Base-by-base conservation (phyloP, 2,888 invertebrate genomes). In the Cephus sareptanus region DNA sequence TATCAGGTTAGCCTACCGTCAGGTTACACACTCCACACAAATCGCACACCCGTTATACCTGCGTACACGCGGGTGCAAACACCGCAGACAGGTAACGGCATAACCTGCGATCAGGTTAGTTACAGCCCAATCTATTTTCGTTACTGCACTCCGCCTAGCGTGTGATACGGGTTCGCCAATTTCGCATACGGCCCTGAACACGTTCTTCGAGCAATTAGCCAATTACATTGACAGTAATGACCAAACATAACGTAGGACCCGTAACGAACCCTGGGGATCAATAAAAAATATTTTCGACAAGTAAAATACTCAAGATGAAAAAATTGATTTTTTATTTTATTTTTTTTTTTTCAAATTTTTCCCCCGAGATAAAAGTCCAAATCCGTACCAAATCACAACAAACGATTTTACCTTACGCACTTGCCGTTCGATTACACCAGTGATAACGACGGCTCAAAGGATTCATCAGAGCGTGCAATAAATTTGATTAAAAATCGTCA, bases 71-170 rank as follows among this genome's bases (percentile, higher is more conserved):
- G 68, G 30, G 40, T 69, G 30, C 12, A 33, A 76, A n/a, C 69
- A 34, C 1, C 30, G 31, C 30, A 33, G 71, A 33, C 13, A 73
- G 33, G 71, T 73, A 79, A 56, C 75, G 4, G 75, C 77, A 77
- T 71, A 77, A 77, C 75, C 77, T 56, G 77, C 77, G 77, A 77
- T 77, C 77, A 75, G 70, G 77, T 77, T 77, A 77, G 77, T 77
- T 77, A 77, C 75, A 69, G 70, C 77, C 77, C 77, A 77, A 77
- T 77, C 77, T 75, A 70, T 77, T 77, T 77, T 77, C 77, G 77
- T 77, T 77, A 77, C 71, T 34, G 75, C 68, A 71, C 75, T 37
- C 37, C 77, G 69, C n/a, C 70, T 70, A 37, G 33, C 75, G 35
- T 69, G 34, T 75, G 77, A 71, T 40, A 75, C 69, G 56, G 69